Evolutionary conservation across 2,888 invertebrate species (phyloP), one percentile per base, ranked within the genome.

Genomic region (Cerastis leucographa): DNA sequence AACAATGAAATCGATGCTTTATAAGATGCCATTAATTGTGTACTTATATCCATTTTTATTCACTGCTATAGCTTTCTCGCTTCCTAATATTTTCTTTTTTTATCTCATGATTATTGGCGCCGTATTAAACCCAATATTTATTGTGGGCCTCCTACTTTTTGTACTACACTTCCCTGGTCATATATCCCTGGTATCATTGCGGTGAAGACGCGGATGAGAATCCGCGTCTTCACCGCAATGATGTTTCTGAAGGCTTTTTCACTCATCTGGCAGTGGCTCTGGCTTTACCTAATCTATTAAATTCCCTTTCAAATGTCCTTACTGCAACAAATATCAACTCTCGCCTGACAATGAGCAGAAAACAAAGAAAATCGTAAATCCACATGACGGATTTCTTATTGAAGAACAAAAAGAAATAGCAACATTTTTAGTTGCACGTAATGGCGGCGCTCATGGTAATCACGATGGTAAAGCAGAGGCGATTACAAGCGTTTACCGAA

Each of bases 371-470:
- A 77, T 19, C 4, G 44, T 35, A 68, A 46, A 65, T 46, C 22
- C 22, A 40, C 56, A 40, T 65, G 49, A 74, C 74, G 56, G 59
- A 77, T 77, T 77, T 70, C 66, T 76, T 76, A 68, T 77, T 74
- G 64, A 83, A 84, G 67, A 69, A 87, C 69, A 84, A 89, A 88
- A 88, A 87, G 85, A 80, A 89, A 90, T 86, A 86, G 87, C 81
- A 87, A 86, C 70, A 88, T 86, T 89, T 90, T 88, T 88, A 91
- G 89, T 86, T 87, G 75, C 81, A 86, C 88, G 90, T 95, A 95
- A 96, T 94, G 91, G 92, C 93, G 83, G 90, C 90, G 89, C 91
- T 94, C 91, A 89, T 79, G 87, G 93, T 95, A 95, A 96, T 95
- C 91, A 93, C 91, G 92, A 93, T 93, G 91, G 93, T 94, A 93